A percentile compares a stretch with the other conserved stretches of the same genome.
phyloP scores from a whole-genome alignment of 2,113 vertebrate species.

The Hepsetus odoe region DNA sequence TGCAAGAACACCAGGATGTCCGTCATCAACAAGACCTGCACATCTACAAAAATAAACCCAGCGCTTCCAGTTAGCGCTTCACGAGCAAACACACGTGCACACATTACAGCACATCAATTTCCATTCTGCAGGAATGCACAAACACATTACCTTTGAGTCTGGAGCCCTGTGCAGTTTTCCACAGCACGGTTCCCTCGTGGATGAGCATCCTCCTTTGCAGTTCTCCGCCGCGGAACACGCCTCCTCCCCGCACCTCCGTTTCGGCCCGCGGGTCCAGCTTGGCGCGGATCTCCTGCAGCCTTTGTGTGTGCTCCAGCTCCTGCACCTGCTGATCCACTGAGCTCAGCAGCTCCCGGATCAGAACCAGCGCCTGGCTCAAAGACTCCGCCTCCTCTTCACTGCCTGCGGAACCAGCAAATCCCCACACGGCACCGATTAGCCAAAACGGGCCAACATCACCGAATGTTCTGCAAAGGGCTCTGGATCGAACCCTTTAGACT shows the following conservation, averaged over 20 bases:
- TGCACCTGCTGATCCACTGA: constrained; percentile 87
- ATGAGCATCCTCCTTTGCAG: constrained; percentile 84
- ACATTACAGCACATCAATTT: not conserved
- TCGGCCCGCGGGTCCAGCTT: constrained; percentile 81
- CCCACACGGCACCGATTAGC: not conserved
- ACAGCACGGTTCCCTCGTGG: constrained; percentile 85
- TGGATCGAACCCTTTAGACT: too few species aligned
- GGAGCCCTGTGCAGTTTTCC: constrained; percentile 80
- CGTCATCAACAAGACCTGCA: constrained; percentile 90
- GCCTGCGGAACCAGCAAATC: constrained; percentile 64
- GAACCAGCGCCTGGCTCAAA: constrained; percentile 69
- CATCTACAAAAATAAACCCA: constrained; percentile 73
- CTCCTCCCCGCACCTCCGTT: constrained; percentile 75
- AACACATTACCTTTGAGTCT: constrained; percentile 83
- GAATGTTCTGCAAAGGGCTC: too few species aligned
- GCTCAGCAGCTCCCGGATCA: constrained; percentile 85
- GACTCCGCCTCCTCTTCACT: constrained; percentile 79
- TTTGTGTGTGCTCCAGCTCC: constrained; percentile 80
- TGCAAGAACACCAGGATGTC: constrained; percentile 93
- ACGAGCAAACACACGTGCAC: not conserved
- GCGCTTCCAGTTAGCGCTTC: not conserved
- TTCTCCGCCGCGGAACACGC: constrained; percentile 83
- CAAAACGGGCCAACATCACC: too few species aligned
- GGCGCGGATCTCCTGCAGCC: constrained; percentile 86
- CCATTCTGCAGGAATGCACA: too few species aligned